Evolutionary conservation across 2,888 invertebrate species (phyloP), one percentile per base, ranked within the genome.

Genomic region (Spisula subtruncata): DNA sequence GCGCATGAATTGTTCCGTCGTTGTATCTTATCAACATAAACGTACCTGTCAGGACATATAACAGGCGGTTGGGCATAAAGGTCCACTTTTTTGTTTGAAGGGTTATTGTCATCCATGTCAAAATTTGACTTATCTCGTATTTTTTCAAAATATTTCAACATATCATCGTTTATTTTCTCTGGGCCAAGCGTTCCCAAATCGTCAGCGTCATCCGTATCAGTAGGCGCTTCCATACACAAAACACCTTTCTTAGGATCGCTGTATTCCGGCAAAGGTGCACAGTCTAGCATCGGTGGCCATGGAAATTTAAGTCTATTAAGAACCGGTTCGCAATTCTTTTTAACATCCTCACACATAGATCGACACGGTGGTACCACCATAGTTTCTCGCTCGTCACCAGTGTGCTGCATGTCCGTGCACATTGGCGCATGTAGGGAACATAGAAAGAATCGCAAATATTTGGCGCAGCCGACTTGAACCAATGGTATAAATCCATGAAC

Each of bases 371-470:
- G 98, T 91, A 99, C 98, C 71, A 96, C 95, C 81, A 96, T 75
- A 0, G 98, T 98, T 94, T 98, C 98, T 41, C 98, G 98, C 94
- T 98, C 98, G 46, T 98, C 98, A 92, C 98, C 98, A 32, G 91
- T 92, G 81, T 92, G 92, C 25, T 91, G 90, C 96, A 98, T 98
- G 95, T 98, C 98, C 51, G 98, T 98, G 97, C 99, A 99, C 96
- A 99, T 98, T 60, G 99, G 99, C 16, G 98, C 98, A 97, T 98
- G 98, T 85, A 99, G 98, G 25, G 98, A 98, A 97, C 99, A 99
- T 91, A 99, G 97, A 96, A 99, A 98, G 97, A 99, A 98, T 93
- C 98, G 98, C 75, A 98, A 97, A 95, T 98, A 98, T 88, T 97
- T 97, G 6, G 98, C 98, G 96, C 99, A 99, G 85, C 98, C 98